phyloP scores from a whole-genome alignment of 1,140 invertebrate species.

The Procambarus virginalis region DNA sequence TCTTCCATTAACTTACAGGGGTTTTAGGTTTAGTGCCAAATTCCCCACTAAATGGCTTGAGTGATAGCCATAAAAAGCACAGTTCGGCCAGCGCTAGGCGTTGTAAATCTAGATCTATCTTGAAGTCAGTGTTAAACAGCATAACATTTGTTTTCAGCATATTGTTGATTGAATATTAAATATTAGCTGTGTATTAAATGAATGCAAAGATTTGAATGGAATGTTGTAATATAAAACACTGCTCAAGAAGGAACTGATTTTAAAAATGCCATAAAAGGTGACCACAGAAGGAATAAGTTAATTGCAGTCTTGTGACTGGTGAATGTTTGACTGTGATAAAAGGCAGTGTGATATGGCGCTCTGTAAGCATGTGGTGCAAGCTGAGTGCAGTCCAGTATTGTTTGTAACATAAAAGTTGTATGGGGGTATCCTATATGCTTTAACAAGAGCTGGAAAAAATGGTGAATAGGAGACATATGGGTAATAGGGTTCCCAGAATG shows the following conservation, averaged over 20 bases:
- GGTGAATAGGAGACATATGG: background rate
- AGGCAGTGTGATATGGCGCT: slow-evolving; percentile 58
- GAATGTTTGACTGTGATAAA: slow-evolving; percentile 63
- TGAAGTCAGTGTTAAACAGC: slow-evolving; percentile 51
- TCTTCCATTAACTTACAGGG: slow-evolving; percentile 56
- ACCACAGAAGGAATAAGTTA: slow-evolving; percentile 34
- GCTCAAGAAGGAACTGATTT: slow-evolving; percentile 46
- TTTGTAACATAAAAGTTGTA: background rate
- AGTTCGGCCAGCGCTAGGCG: slow-evolving; percentile 16
- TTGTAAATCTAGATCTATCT: slow-evolving; percentile 36
- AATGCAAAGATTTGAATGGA: slow-evolving; percentile 19
- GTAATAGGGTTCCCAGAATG: slow-evolving; percentile 32
- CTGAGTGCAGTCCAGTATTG: slow-evolving; percentile 32
- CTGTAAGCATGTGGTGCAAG: slow-evolving; percentile 62
- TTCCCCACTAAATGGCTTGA: slow-evolving; percentile 38
- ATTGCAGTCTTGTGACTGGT: slow-evolving; percentile 63
- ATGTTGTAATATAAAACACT: slow-evolving; percentile 20
- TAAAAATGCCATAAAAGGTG: slow-evolving; percentile 38
- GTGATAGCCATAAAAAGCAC: slow-evolving; percentile 41
- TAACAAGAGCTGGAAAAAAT: background rate
- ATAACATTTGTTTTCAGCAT: slow-evolving; percentile 14
- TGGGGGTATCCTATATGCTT: background rate
- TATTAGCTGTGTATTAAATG: slow-evolving; percentile 5
- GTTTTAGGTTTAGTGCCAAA: slow-evolving; percentile 53
- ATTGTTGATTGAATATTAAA: slow-evolving; percentile 15